Evolutionary conservation across 1,140 invertebrate species (phyloP), one percentile per base, ranked within the genome.

Genomic region (Oscheius sp.): DNA sequence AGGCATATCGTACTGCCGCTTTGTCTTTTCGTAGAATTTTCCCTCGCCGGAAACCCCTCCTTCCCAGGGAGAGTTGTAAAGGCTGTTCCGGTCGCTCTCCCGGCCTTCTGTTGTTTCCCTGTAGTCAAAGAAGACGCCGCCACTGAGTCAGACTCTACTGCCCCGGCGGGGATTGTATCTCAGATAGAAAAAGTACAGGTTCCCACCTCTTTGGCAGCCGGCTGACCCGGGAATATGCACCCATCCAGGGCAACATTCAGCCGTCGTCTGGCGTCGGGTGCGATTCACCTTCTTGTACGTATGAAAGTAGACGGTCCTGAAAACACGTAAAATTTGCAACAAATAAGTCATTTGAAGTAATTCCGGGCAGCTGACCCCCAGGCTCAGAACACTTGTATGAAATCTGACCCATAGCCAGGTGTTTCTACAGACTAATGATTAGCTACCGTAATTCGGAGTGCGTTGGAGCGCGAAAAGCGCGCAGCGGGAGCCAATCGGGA

Each of bases 191-290:
- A 4, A 4, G 23, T 55, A 49, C n/a, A n/a, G n/a, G n/a, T n/a
- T 75, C 74, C 36, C 74, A 86, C 85, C 76, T 77, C 81, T 75
- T 34, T 78, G 76, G 75, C 85, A 86, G 18, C 85, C 85, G 2
- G 55, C 74, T 61, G 86, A 78, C n/a, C 83, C 81, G 52, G 79
- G 77, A 3, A 82, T 67, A 52, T 86, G 85, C n/a, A 79, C 76
- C 86, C 86, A 87, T 3, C 86, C 87, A 29, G 85, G 79, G 79
- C 87, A 87, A 69, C 87, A 87, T 65, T 84, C 81, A n/a, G 82
- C 80, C 36, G 82, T 82, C 23, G 84, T 85, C 13, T 80, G 78
- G 38, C 85, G 80, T 42, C 79, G 71, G 1, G 79, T 81, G 58
- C 86, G 80, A 49, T 83, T 86, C 4, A 79, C 71, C 63, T 86